Evolutionary conservation across 1,140 invertebrate species (phyloP).

Genomic region (Drosophila saltans): DNA sequence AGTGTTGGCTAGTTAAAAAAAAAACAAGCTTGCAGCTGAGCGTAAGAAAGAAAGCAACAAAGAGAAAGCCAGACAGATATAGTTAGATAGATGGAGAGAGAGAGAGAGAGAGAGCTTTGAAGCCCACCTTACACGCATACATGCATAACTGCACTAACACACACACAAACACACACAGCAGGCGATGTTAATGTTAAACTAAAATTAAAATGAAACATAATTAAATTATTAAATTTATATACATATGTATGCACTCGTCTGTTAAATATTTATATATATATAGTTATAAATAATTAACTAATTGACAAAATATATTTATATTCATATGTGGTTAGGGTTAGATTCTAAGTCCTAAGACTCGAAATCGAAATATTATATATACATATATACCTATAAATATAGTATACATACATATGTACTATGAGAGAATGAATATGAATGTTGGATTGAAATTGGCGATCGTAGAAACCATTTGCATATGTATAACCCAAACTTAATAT

Average conservation of each 20-base stretch:
- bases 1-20: slow-evolving; percentile 41
- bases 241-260: slow-evolving; percentile 67
- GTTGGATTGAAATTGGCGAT: slow-evolving; percentile 14
- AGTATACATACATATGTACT: slow-evolving; percentile 11
- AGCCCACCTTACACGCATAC: slow-evolving; percentile 68
- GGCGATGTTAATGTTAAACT: slow-evolving; percentile 39
- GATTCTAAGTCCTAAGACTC: slow-evolving; percentile 26
- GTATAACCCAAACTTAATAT: neutral
- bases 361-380: slow-evolving; percentile 10
- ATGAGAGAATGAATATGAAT: slow-evolving; percentile 18
- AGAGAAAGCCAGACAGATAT: neutral
- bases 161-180: slow-evolving; percentile 38
- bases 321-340: slow-evolving; percentile 31
- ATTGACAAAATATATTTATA: slow-evolving; percentile 64
- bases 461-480: slow-evolving; percentile 8
- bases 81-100: neutral
- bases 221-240: slow-evolving; percentile 64
- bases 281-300: slow-evolving; percentile 75
- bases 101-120: slow-evolving; percentile 54
- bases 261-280: slow-evolving; percentile 72
- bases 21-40: slow-evolving; percentile 58
- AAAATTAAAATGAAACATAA: slow-evolving; percentile 11
- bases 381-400: slow-evolving; percentile 16
- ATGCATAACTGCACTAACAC: slow-evolving; percentile 34
- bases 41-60: neutral